Evolutionary conservation across 2,888 invertebrate genomes (phyloP).

Genomic region (Drosophila ochracea): DNA sequence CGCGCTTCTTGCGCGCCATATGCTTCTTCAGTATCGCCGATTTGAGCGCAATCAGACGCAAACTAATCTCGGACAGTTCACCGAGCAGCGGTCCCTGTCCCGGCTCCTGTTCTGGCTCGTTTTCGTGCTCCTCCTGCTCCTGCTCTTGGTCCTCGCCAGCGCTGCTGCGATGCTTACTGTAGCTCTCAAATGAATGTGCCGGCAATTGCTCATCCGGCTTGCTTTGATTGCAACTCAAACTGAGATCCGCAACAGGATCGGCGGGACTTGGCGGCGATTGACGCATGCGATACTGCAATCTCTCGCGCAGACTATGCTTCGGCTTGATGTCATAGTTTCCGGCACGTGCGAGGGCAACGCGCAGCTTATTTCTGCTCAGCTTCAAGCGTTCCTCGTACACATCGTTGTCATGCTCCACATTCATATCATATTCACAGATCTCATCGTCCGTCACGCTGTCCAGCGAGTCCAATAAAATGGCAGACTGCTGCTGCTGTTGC

Average conservation of each 20-base stretch:
- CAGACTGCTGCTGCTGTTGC: conserved; percentile 25
- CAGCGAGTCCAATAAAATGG: conserved; percentile 51
- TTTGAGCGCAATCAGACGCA: conserved; percentile 84
- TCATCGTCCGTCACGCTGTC: conserved; percentile 63
- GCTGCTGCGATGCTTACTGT: conserved; percentile 12
- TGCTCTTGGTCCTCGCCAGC: conserved; percentile 2
- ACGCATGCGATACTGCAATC: conserved; percentile 51
- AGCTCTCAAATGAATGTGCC: conserved; percentile 12
- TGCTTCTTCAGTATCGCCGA: conserved; percentile 84
- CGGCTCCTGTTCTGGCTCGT: conserved; percentile 48
- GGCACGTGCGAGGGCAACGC: conserved; percentile 73
- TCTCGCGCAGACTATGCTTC: conserved; percentile 63
- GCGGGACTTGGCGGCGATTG: conserved; percentile 53
- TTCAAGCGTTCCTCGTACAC: conserved; percentile 47
- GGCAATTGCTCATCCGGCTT: conserved; percentile 15
- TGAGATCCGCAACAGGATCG: conserved; percentile 18
- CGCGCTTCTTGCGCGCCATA: conserved; percentile 82
- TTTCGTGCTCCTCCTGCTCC: conserved; percentile 67
- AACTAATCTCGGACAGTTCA: conserved; percentile 50
- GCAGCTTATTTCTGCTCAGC: conserved; percentile 77
- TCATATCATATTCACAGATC: conserved; percentile 48
- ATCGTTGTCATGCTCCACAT: conserved; percentile 46
- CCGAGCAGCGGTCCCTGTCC: conserved; percentile 35
- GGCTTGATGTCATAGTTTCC: conserved; percentile 58
- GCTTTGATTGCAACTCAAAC: not conserved